phyloP scores from a whole-genome alignment of 2,888 invertebrate genomes.

The Idaea dimidiata region DNA sequence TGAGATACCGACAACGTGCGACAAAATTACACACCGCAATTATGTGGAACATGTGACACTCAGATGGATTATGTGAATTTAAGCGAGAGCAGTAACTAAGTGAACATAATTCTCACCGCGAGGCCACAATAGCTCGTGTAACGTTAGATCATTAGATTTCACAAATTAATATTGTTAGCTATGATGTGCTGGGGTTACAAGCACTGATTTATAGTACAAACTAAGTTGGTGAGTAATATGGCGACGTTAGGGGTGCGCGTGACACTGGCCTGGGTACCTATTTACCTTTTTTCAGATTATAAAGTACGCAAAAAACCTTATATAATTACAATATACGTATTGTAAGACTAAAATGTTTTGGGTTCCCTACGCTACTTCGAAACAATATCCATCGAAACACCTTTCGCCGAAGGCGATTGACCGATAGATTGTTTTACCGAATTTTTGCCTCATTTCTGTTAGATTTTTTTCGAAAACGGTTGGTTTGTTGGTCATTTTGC shows the following conservation, averaged over 20 bases:
- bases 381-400: too few relatives aligned
- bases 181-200: not conserved
- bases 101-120: conserved; percentile 59
- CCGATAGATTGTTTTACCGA: too few relatives aligned
- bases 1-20: conserved; percentile 37
- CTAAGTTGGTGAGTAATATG: not conserved
- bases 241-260: not conserved
- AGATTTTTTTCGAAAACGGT: too few relatives aligned
- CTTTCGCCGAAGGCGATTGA: too few relatives aligned
- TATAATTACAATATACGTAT: too few relatives aligned
- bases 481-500: too few relatives aligned
- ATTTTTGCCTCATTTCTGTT: too few relatives aligned
- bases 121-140: conserved; percentile 36
- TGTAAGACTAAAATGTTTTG: too few relatives aligned
- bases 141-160: conserved; percentile 24
- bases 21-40: conserved; percentile 67
- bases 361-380: too few relatives aligned
- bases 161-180: conserved; percentile 25
- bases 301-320: too few relatives aligned
- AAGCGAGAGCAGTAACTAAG: conserved; percentile 65
- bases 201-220: not conserved
- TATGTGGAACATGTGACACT: conserved; percentile 67
- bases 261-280: too few relatives aligned
- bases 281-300: too few relatives aligned
- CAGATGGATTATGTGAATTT: conserved; percentile 74